phyloP scores from a whole-genome alignment of 2,797 vertebrate genomes.

The Nasua narica region DNA sequence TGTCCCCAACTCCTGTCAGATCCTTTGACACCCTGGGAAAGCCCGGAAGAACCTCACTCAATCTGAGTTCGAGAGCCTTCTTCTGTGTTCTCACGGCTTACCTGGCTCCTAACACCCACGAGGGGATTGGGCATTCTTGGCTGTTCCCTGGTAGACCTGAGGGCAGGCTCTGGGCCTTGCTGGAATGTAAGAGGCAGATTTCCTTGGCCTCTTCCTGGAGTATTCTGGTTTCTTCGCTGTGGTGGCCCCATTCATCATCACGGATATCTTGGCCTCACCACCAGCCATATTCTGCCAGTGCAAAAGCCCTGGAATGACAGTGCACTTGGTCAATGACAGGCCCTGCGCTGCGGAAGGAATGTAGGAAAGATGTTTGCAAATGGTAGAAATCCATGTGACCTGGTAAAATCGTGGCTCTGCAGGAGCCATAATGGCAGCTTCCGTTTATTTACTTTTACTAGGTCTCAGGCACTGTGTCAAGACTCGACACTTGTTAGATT shows the following conservation, averaged over 20 bases:
- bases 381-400: neutral
- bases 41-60: neutral
- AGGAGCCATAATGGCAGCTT: neutral
- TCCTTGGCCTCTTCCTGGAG: neutral
- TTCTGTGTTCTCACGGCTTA: neutral
- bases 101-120: neutral
- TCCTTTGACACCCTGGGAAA: neutral
- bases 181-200: neutral
- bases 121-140: neutral
- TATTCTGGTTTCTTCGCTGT: neutral
- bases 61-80: neutral
- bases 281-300: neutral
- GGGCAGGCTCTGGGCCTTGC: neutral
- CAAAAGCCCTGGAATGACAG: neutral
- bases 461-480: neutral
- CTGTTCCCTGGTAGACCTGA: neutral
- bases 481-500: neutral
- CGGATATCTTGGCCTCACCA: neutral
- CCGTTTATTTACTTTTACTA: neutral
- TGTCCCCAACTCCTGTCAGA: neutral
- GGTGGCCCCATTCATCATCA: neutral
- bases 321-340: neutral
- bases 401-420: neutral
- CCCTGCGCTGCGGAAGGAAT: neutral
- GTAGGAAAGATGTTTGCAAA: slow-evolving; percentile 10